Conservation (phyloP, 2,113 vertebrate species). For the Rhizomys pruinosus region DNA sequence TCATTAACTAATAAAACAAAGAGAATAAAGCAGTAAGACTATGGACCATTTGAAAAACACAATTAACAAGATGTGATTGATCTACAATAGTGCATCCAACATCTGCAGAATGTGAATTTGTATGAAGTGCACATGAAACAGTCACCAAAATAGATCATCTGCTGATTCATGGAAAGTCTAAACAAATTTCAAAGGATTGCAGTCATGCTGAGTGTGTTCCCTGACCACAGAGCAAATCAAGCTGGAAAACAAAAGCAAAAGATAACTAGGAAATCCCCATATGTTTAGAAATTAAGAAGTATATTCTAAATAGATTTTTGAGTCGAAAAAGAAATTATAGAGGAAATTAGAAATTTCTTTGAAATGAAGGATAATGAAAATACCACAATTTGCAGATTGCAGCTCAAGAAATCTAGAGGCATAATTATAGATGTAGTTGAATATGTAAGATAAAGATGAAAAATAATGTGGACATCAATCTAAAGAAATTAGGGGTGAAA, state of each 20-base stretch:
- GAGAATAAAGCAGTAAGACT: constrained; percentile 40
- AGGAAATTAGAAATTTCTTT: constrained; percentile 58
- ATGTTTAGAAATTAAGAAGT: constrained; percentile 65
- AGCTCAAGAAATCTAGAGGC: constrained; percentile 39
- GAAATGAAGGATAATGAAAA: constrained; percentile 56
- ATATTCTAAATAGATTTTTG: constrained; percentile 61
- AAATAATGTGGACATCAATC: constrained; percentile 27
- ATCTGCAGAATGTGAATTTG: constrained; percentile 67
- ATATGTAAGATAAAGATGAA: constrained; percentile 24
- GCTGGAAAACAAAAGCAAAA: constrained; percentile 57
- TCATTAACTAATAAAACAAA: constrained; percentile 37
- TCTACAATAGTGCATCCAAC: constrained; percentile 29
- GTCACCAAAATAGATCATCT: constrained; percentile 68
- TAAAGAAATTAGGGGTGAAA: constrained; percentile 3
- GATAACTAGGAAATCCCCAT: constrained; percentile 42
- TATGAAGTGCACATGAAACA: constrained; percentile 52
- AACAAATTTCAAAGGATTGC: constrained; percentile 62
- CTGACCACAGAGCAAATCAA: constrained; percentile 60
- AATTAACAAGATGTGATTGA: constrained; percentile 54
- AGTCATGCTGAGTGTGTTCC: constrained; percentile 47
- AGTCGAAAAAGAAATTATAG: constrained; percentile 44
- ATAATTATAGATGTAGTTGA: constrained; percentile 42
- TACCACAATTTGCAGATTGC: constrained; percentile 24
- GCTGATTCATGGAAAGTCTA: constrained; percentile 58
- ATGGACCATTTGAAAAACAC: constrained; percentile 36